phyloP scores from a whole-genome alignment of 23 tunicate genomes.

The Ascidia mentula region DNA sequence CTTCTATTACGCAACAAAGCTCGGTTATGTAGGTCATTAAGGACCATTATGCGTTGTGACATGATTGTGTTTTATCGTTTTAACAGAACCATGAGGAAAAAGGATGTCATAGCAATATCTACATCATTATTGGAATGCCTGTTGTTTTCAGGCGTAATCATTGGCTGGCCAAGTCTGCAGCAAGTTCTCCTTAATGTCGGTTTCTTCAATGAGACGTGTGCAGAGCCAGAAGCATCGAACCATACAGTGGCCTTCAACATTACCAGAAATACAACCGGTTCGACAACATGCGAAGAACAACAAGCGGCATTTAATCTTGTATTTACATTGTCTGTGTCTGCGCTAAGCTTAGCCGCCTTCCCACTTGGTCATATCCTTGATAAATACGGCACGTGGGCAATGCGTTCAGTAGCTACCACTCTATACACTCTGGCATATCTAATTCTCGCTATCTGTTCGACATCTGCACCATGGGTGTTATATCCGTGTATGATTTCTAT shows the following conservation, averaged over 20 bases:
- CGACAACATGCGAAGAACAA: conserved; percentile 14
- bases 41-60: neutral
- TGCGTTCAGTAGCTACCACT: conserved; percentile 7
- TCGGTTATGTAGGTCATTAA: too few relatives aligned
- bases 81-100: neutral
- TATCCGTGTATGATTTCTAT: conserved; percentile 41
- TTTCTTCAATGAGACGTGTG: neutral
- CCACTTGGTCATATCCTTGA: conserved; percentile 27
- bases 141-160: conserved; percentile 14
- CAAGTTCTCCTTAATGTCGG: neutral
- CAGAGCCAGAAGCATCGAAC: neutral
- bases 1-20: too few relatives aligned
- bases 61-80: neutral
- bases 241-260: neutral
- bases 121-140: neutral
- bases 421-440: conserved; percentile 29
- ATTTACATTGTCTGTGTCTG: conserved; percentile 20
- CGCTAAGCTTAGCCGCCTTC: conserved; percentile 6
- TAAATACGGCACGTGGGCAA: conserved; percentile 34
- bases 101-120: neutral
- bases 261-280: neutral
- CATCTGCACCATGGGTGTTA: conserved; percentile 31
- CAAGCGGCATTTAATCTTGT: conserved; percentile 27
- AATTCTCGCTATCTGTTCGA: conserved; percentile 19
- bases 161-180: neutral